phyloP scores from a whole-genome alignment of 2,888 invertebrate species.

The Pogonocherus hispidulus region DNA sequence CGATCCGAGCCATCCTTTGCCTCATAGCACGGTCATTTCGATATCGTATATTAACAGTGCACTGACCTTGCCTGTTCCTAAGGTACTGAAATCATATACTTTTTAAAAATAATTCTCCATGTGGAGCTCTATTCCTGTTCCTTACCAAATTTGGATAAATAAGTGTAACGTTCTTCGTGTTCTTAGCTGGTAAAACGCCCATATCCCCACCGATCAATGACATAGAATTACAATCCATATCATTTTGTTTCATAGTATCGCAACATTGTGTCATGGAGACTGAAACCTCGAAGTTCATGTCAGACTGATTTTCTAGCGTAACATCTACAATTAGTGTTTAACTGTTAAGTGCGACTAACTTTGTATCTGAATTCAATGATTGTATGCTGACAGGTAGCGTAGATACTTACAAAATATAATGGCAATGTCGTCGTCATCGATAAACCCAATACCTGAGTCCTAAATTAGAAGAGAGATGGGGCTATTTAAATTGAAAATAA shows the following conservation, averaged over 20 bases:
- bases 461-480: constrained; percentile 16
- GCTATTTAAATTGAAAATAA: not conserved
- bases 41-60: constrained; percentile 53
- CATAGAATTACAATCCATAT: constrained; percentile 61
- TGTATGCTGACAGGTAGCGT: not conserved
- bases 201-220: constrained; percentile 64
- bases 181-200: constrained; percentile 57
- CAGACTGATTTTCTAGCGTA: constrained; percentile 30
- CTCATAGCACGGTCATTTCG: constrained; percentile 42
- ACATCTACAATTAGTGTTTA: constrained; percentile 12
- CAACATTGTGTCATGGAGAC: constrained; percentile 62
- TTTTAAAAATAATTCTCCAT: not conserved
- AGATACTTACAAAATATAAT: constrained; percentile 44
- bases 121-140: not conserved
- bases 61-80: constrained; percentile 55
- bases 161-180: constrained; percentile 62
- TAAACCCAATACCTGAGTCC: constrained; percentile 39
- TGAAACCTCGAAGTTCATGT: constrained; percentile 52
- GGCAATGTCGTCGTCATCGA: constrained; percentile 42
- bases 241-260: constrained; percentile 55
- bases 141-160: constrained; percentile 66
- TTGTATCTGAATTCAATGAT: not conserved
- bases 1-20: constrained; percentile 44
- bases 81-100: constrained; percentile 51
- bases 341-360: not conserved